Base-by-base conservation (phyloP, 2,113 vertebrate species). In the Callipepla californica region DNA sequence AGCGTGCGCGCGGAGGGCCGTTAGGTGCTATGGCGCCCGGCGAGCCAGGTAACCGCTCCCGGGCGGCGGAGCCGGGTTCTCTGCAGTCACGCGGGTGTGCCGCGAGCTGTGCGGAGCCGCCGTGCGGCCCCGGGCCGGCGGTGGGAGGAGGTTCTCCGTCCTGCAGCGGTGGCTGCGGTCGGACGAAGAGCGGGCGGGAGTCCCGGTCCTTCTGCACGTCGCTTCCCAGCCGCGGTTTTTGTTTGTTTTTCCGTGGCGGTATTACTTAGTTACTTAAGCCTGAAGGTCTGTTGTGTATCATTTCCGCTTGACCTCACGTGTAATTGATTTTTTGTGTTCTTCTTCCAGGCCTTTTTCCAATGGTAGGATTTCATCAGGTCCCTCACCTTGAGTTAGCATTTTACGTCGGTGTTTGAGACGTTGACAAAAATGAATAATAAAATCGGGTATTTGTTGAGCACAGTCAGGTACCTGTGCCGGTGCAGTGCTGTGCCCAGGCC, bases 371-470 rank as follows among this genome's bases (percentile, higher is more conserved):
- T 70, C 58, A 26, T 53, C 1, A 4, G 57, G 50, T 66, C 13
- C n/a, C 22, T 26, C 58, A 53, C 69, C 70, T 45, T 78, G 82
- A 87, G 12, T 26, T 84, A 79, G 19, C 10, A 1, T 92, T 93
- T 94, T 32, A 59, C 51, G 59, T 40, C 47, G 6, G 3, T 32
- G 17, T 3, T 25, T 42, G 50, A 84, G 68, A 63, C 36, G 5
- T 30, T 30, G 74, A 44, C 78, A 95, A 93, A 93, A 89, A 98
- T 98, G 98, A 97, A 65, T 85, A 97, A 92, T 23, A 97, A 96
- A 93, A 47, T 96, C 36, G 74, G 50, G 80, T 96, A 78, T 30
- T 92, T 96, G 70, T 40, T 98, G 36, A 90, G 76, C 80, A 96
- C 91, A 34, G n/a, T 95, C 40, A 90, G 93, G 38, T 81, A 66